These are phyloP conservation scores for Illadopsis cleaveri DNA, from an alignment of 2,113 vertebrate genomes.

Conservation along the genomic window DNA sequence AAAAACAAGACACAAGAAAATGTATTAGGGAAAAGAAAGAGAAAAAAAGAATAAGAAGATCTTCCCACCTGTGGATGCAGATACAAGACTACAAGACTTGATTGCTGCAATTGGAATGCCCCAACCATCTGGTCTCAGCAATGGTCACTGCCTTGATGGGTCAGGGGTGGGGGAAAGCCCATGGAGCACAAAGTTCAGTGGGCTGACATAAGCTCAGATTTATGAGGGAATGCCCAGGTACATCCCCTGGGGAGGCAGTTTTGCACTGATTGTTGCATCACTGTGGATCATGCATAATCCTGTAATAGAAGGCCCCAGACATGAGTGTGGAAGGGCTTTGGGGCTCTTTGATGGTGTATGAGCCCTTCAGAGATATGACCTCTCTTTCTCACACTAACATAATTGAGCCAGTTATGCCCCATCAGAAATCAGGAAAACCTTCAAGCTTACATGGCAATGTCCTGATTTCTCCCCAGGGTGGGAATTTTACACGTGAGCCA, in stretches of 20 bases:
- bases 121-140: fast-evolving
- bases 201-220: neutral
- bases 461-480: neutral
- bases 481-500: neutral
- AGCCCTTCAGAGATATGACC: neutral
- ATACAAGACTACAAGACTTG: neutral
- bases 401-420: no score
- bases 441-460: neutral
- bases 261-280: neutral
- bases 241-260: no score
- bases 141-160: neutral
- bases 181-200: no score
- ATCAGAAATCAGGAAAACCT: neutral
- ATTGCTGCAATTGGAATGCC: neutral
- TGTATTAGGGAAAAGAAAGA: neutral
- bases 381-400: neutral
- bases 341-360: neutral
- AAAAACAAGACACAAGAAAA: neutral
- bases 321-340: fast-evolving
- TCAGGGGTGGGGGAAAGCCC: neutral
- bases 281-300: no score
- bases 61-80: neutral
- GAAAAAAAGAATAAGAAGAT: neutral
- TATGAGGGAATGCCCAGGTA: neutral
- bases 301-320: neutral